Base-by-base conservation (phyloP, 2,888 invertebrate genomes). In the Drepanosiphum platanoidis region DNA sequence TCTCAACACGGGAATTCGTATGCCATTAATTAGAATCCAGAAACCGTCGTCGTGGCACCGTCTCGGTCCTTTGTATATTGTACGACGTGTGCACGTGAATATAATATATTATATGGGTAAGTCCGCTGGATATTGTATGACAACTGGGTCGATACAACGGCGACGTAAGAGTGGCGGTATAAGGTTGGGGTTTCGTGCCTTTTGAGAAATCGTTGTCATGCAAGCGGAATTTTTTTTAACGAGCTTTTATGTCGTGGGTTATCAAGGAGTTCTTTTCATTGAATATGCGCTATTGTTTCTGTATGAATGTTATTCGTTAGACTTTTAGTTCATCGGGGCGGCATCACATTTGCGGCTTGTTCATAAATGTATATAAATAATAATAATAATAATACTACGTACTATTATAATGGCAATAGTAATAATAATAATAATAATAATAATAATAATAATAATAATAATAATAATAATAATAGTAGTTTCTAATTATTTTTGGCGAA, bases 71-170 rank as follows among this genome's bases (percentile, higher is more conserved):
- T 52, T 52, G 46, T 52, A 15, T 52, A 15, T 52, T 52, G 46
- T 15, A 52, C 46, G 4, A 52, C 46, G 46, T 52, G 46, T 58
- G 58, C n/a, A n/a, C n/a, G n/a, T n/a, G 52, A 18, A 22, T 52
- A 8, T 58, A n/a, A 13, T n/a, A n/a, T n/a, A 15, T n/a, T 27
- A 27, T 61, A 61, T 61, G 1, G 61, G 61, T 61, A 18, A 27
- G 61, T 61, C 18, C 34, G 27, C 9, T n/a, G 36, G 36, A 77
- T 61, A 61, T 61, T 36, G 77, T 61, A 77, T 36, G 77, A 77
- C 58, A 77, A 77, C 77, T 77, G 61, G 77, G 77, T 77, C 58
- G 36, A 61, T 77, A 75, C 18, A 1, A 77, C 58, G 64, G 61
- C 36, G 77, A 39, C 77, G 18, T 39, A 9, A 32, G 27, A 36